Percentiles rank a stretch among this genome's conserved stretches.
These are phyloP conservation scores for Heliangelus exortis DNA, from an alignment of 2,797 vertebrate species.

Conservation along the genomic window DNA sequence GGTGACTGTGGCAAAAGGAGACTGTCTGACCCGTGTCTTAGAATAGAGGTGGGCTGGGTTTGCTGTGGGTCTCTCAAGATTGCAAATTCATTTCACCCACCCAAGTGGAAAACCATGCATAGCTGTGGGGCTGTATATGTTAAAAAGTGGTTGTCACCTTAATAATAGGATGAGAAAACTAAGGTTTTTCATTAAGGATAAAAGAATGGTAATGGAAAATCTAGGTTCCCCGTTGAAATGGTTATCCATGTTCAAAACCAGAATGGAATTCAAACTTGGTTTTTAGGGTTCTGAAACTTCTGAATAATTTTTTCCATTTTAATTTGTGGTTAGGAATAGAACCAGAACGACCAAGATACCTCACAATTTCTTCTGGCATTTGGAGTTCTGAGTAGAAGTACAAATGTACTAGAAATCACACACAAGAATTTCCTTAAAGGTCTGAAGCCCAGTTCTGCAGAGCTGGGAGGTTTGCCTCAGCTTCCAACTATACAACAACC, in stretches of 20 bases:
- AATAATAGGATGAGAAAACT: not conserved
- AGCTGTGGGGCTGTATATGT: not conserved
- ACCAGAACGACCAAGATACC: not conserved
- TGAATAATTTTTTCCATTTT: conserved; percentile 44
- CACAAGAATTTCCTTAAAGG: not conserved
- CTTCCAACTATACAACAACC: not conserved
- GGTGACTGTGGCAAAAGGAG: not conserved
- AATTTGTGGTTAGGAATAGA: conserved; percentile 25
- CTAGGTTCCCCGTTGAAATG: not conserved
- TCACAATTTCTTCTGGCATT: not conserved
- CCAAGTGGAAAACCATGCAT: not conserved
- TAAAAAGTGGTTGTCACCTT: not conserved
- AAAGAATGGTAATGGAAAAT: not conserved
- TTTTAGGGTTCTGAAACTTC: conserved; percentile 28
- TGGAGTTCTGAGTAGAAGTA: not conserved
- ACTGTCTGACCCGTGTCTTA: not conserved
- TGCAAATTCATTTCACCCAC: not conserved
- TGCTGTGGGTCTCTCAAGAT: not conserved
- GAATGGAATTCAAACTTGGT: not conserved
- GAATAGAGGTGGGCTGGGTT: not conserved
- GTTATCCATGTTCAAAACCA: conserved; percentile 32
- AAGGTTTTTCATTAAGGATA: not conserved
- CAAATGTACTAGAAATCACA: conserved; percentile 7
- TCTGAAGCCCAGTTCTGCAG: conserved; percentile 4
- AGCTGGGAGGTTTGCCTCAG: not conserved